A percentile compares a stretch with the other conserved stretches of the same genome.
These are phyloP conservation scores for Oxycera nigricornis DNA, from an alignment of 2,888 invertebrate species.

Conservation along the genomic window DNA sequence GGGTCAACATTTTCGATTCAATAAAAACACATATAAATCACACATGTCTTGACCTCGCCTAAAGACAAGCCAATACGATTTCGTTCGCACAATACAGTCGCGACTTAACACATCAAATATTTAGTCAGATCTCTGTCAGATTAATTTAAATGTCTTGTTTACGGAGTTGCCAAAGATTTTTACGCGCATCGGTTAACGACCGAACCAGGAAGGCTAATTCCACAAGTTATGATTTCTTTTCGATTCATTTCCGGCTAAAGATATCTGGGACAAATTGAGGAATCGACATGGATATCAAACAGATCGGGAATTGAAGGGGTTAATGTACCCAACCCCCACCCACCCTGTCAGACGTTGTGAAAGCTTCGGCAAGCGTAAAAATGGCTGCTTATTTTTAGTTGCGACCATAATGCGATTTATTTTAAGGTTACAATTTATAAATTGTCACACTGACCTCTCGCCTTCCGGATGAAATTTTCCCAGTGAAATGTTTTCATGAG, in stretches of 20 bases:
- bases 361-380: no score
- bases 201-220: constrained; percentile 26
- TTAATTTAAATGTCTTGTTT: constrained; percentile 22
- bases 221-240: neutral
- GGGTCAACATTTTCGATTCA: neutral
- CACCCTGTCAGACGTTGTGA: no score
- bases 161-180: neutral
- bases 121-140: neutral
- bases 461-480: constrained; percentile 28
- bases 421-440: constrained; percentile 1
- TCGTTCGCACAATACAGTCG: neutral
- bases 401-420: constrained; percentile 6
- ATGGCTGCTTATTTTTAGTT: constrained; percentile 22
- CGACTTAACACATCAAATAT: neutral
- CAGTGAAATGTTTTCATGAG: neutral
- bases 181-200: neutral
- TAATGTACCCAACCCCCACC: no score
- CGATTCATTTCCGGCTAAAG: neutral
- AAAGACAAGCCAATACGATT: neutral
- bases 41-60: neutral
- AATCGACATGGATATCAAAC: neutral
- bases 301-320: neutral
- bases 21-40: constrained; percentile 8
- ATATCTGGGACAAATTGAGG: neutral
- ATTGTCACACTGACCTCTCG: constrained; percentile 1